Base-by-base conservation (phyloP, 2,888 invertebrate genomes). In the Nymphalis polychloros region DNA sequence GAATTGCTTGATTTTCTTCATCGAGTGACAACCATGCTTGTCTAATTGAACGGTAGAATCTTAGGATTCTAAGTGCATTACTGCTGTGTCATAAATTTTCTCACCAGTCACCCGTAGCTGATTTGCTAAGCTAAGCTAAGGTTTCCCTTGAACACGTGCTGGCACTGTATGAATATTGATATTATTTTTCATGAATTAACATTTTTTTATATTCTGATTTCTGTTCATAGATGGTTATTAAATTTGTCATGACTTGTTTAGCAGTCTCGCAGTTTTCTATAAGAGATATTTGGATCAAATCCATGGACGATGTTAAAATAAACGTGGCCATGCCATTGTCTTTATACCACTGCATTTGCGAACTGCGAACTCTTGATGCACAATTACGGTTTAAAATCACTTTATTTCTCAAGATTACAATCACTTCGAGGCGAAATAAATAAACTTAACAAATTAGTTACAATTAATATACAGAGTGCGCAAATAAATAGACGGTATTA, bases 21-120 rank as follows among this genome's bases (percentile, higher is more conserved):
- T 76, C 75, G 7, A 78, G 23, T 52, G 76, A 79, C 70, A 79
- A 50, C 78, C 77, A 78, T 1, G 76, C 75, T 67, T 77, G 77
- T 1, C 77, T 69, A 0, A 79, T 52, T 23, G 76, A 69, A 57
- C 77, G 66, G 46, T 8, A 79, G 19, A 71, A 78, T 79, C 69
- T 79, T 79, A 16, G 79, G n/a, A n/a, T n/a, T n/a, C n/a, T n/a
- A n/a, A n/a, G n/a, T n/a, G 77, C 0, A 78, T 78, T 0, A 79
- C 59, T 2, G 76, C 78, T 10, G 61, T 77, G 1, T 79, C 76
- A 76, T 79, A 78, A 0, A 79, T 48, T 13, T 4, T 60, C 60
- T 79, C 78, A 16, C 78, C 79, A 66, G 65, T 75, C 57, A 79
- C 77, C 65, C 70, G 73, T 0, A 77, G 27, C 50, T 77, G 75